Base-by-base conservation (phyloP, 2,797 vertebrate genomes). In the Schizothorax lantsangensis region DNA sequence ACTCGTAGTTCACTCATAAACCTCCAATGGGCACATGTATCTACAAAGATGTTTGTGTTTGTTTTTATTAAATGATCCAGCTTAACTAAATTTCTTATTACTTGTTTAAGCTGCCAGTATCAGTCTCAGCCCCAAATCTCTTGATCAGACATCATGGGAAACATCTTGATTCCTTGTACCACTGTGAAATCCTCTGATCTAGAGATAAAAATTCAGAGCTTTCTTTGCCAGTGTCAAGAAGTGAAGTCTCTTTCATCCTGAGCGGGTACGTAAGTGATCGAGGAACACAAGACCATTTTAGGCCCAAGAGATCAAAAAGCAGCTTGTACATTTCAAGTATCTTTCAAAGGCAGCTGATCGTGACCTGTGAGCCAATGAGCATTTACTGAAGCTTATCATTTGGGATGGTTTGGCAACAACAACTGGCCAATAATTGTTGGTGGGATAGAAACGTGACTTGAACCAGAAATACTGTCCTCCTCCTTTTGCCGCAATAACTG, bases 251-350 rank as follows among this genome's bases (percentile, higher is more conserved):
- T 91, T 91, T 86, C 62, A 71, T 81, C 64, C 4, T 84, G 82
- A 86, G 81, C 84, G 54, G 81, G 87, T 73, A 45, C 43, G 10
- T 45, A 86, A 68, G 15, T 86, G 30, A 54, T 71, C 6, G 79
- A 89, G 77, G 81, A 90, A 82, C 86, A 83, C 38, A 91, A 91
- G 89, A 86, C 78, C 74, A 80, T 89, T 88, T 86, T 86, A 86
- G 64, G 52, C 45, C 75, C 40, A 52, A 43, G 79, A 91, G 89
- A 92, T 89, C 86, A 92, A 91, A 89, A 68, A 85, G 38, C 68
- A 79, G 84, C 57, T 10, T 17, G 79, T 75, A 75, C 59, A 91
- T 80, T 91, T 91, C 68, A 90, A 87, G 79, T 85, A 75, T 84
- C 77, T 85, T 87, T 86, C 82, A 84, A 78, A 69, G 80, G 86